Evolutionary conservation across 2,797 vertebrate genomes (phyloP), one percentile per base, ranked within the genome.

Genomic region (Poecile montanus): DNA sequence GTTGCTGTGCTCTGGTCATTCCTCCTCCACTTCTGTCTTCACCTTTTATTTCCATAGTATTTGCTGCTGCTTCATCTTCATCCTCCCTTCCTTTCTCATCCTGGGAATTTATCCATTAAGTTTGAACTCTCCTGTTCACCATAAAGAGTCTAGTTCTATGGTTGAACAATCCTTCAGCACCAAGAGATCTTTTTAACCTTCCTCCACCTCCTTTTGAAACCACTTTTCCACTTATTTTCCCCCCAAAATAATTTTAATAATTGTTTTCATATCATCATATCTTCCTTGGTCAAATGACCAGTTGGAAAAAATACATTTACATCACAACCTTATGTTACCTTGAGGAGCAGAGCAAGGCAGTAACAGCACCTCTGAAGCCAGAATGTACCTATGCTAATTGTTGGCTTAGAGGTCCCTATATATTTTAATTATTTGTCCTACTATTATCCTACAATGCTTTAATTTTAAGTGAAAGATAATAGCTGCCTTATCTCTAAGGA

Each of bases 401-500:
- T 94, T 97, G 97, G 96, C 94, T 97, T 93, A 95, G 93, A 96
- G 93, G 94, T 95, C 73, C 70, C 76, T 95, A 44, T 95, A 91
- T 83, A 83, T 93, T 97, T 93, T 96, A 88, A 91, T 89, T 91
- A 89, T 61, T 91, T 96, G 76, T 82, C 96, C 95, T 97, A 81
- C 94, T 94, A 80, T 93, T 96, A 96, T 82, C 88, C 94, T 96
- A 93, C 50, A 94, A 84, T 97, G 96, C 92, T 95, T 96, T 96
- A 97, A 89, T 97, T 97, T 96, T 95, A 95, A 94, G 85, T 97
- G 97, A 97, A 94, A 95, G 60, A 96, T 97, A 96, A 96, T 68
- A 96, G 95, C 96, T 97, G 94, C 94, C 96, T 96, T 95, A 96
- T 96, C 96, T 97, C 97, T 97, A 97, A 97, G 97, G 96, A 97